Percentiles rank a stretch among this genome's conserved stretches.
Evolutionary conservation across 2,797 vertebrate species (phyloP).

Genomic region (Heterohyrax brucei): DNA sequence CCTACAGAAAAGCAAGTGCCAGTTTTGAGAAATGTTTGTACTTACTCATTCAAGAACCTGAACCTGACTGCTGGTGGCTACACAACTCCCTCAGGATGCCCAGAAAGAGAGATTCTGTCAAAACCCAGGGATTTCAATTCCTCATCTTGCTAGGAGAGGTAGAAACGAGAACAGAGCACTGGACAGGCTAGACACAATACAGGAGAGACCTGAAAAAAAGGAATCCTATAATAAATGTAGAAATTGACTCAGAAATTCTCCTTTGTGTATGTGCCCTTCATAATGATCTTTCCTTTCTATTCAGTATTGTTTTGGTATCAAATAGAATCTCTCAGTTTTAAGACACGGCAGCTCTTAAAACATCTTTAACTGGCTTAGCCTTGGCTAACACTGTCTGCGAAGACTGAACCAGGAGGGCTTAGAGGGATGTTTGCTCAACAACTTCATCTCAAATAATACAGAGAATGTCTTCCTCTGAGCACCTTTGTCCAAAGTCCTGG

Average conservation of each 20-base stretch:
- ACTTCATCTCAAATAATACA: background rate
- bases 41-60: background rate
- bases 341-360: constrained; percentile 45
- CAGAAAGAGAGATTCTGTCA: background rate
- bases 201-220: constrained; percentile 22
- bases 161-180: constrained; percentile 23
- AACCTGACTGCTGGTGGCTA: background rate
- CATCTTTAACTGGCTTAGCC: background rate
- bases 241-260: constrained; percentile 58
- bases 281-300: constrained; percentile 58
- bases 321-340: constrained; percentile 69
- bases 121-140: background rate
- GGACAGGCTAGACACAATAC: background rate
- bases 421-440: constrained; percentile 17
- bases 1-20: background rate
- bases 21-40: background rate
- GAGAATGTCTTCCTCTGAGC: background rate
- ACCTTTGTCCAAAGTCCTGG: background rate
- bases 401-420: background rate
- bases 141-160: constrained; percentile 2
- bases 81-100: background rate
- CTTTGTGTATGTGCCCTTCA: constrained; percentile 60
- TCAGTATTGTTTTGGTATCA: constrained; percentile 57
- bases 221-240: constrained; percentile 1
- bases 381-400: background rate